phyloP scores from a whole-genome alignment of 2,113 vertebrate species.

The Mobula birostris region DNA sequence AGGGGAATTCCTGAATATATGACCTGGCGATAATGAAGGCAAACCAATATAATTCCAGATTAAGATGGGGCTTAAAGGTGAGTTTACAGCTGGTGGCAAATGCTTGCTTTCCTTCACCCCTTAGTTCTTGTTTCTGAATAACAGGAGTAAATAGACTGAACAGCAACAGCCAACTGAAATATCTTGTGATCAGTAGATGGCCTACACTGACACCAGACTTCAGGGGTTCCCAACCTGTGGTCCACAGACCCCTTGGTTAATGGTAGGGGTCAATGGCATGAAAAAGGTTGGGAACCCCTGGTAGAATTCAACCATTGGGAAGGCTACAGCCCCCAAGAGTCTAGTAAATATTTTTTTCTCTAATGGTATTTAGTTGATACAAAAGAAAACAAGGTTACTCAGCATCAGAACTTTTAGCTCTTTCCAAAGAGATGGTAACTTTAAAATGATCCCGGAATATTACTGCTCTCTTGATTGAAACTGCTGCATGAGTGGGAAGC shows the following conservation, averaged over 20 bases:
- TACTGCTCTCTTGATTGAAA: background rate
- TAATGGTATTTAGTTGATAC: background rate
- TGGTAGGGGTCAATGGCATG: no score
- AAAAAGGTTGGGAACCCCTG: no score
- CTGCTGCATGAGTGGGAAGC: background rate
- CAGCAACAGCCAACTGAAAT: background rate
- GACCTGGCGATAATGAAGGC: no score
- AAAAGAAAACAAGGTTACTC: background rate
- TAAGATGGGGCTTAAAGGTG: no score
- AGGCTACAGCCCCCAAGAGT: background rate
- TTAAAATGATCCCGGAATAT: background rate
- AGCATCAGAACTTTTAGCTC: background rate
- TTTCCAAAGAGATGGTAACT: background rate
- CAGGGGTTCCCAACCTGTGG: background rate
- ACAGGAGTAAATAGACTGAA: background rate
- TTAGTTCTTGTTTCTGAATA: background rate
- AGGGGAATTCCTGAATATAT: no score
- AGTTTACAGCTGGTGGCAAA: no score
- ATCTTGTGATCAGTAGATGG: background rate
- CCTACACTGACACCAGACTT: background rate
- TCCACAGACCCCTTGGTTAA: no score
- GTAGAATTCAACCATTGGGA: background rate
- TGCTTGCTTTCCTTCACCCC: no score
- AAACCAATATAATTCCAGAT: no score
- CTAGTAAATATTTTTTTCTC: background rate